phyloP scores from a whole-genome alignment of 2,888 invertebrate species.

The Catocala sponsa region DNA sequence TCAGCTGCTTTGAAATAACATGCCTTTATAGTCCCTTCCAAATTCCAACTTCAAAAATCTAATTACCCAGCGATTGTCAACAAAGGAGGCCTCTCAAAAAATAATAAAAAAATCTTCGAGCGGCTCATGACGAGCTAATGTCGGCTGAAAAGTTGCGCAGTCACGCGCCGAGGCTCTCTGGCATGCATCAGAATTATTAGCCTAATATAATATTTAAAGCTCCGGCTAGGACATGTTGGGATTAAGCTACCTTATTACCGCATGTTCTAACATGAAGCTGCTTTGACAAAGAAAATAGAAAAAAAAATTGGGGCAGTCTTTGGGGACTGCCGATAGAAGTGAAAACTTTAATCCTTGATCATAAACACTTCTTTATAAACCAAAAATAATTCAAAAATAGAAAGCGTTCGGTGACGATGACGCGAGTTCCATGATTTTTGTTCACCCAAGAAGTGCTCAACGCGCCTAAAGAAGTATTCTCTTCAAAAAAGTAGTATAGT shows the following conservation, averaged over 20 bases:
- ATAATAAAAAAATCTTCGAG: constrained; percentile 36
- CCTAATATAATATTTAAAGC: constrained; percentile 60
- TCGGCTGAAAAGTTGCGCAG: constrained; percentile 49
- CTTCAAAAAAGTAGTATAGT: too few species aligned
- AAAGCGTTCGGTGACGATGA: too few species aligned
- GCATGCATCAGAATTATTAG: constrained; percentile 64
- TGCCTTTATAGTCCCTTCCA: too few species aligned
- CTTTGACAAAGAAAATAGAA: not conserved
- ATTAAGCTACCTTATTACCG: constrained; percentile 13
- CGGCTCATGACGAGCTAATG: constrained; percentile 38
- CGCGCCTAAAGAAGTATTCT: too few species aligned
- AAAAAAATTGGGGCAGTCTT: too few species aligned
- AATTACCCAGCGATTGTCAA: constrained; percentile 24
- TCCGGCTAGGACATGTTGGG: constrained; percentile 30
- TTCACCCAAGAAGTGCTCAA: too few species aligned
- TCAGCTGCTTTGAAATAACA: too few species aligned
- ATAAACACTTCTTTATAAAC: too few species aligned
- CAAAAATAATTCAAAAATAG: too few species aligned
- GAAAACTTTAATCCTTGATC: too few species aligned
- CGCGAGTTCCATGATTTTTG: too few species aligned
- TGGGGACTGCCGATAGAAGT: too few species aligned
- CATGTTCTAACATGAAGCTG: not conserved
- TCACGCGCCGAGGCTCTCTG: constrained; percentile 55
- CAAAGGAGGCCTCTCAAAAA: constrained; percentile 22
- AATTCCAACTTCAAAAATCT: constrained; percentile 7